Conservation (phyloP, 2,113 vertebrate species). For the Aptenodytes patagonicus region DNA sequence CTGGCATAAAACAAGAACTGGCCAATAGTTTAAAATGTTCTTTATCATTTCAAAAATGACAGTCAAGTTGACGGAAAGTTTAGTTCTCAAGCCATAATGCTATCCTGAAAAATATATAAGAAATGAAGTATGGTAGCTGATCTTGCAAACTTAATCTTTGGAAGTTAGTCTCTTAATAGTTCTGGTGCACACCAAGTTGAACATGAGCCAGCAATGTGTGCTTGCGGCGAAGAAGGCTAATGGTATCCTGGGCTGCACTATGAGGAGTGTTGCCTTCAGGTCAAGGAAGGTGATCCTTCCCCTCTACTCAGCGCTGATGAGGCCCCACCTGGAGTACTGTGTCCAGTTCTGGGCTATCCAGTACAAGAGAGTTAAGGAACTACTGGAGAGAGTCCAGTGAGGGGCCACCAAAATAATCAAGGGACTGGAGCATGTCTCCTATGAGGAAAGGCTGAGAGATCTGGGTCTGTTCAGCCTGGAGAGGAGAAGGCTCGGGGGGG, state of each 20-base stretch:
- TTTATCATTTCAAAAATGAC: not conserved
- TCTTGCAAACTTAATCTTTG: not conserved
- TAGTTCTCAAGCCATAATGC: not conserved
- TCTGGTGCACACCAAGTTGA: not conserved
- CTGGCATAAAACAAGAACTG: not conserved
- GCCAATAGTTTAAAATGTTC: not conserved
- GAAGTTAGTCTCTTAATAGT: not conserved
- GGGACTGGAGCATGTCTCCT: not conserved
- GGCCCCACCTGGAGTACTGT: not conserved
- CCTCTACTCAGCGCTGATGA: not conserved
- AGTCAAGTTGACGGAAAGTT: not conserved
- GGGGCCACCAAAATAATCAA: not conserved
- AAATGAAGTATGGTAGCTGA: not conserved
- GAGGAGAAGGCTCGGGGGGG: not conserved
- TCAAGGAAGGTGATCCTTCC: not conserved
- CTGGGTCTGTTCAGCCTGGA: not conserved
- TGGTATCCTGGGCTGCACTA: not conserved
- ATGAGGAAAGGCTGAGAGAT: not conserved
- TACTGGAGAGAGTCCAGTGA: no score
- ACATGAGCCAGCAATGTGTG: not conserved
- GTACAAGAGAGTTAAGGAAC: not conserved
- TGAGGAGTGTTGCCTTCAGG: not conserved
- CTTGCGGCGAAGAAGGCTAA: not conserved
- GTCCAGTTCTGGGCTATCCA: not conserved
- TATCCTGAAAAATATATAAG: not conserved